Percentiles rank a stretch among this genome's conserved stretches.
phyloP scores from a whole-genome alignment of 2,113 vertebrate species.

The Syrmaticus mikado region DNA sequence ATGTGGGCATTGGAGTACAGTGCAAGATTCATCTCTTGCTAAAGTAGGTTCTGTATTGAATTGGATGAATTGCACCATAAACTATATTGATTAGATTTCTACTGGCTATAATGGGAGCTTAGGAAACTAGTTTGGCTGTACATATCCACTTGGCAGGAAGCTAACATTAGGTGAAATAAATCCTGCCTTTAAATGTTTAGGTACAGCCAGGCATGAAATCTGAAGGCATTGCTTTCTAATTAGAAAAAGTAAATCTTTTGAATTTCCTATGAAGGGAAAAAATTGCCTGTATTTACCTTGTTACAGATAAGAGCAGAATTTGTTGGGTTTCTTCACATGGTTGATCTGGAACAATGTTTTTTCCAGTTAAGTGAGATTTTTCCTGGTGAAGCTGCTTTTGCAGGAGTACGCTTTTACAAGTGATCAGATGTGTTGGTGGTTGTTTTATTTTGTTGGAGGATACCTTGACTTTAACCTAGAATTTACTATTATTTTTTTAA shows the following conservation, averaged over 20 bases:
- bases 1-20: neutral
- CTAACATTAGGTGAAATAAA: neutral
- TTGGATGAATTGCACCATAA: neutral
- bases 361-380: neutral
- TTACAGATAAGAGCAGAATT: neutral
- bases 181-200: neutral
- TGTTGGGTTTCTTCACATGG: neutral
- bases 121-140: neutral
- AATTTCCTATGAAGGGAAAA: neutral
- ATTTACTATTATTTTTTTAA: neutral
- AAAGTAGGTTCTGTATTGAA: neutral
- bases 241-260: neutral
- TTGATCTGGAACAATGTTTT: neutral
- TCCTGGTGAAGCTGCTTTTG: neutral
- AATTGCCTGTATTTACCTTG: neutral
- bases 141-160: neutral
- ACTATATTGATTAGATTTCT: constrained; percentile 8
- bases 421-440: neutral
- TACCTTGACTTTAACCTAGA: neutral
- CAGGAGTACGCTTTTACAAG: neutral
- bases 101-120: neutral
- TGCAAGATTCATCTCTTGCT: neutral
- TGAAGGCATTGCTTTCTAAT: neutral
- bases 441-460: neutral
- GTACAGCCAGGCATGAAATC: neutral